These are phyloP conservation scores for Pseudorhiza aurosa DNA, from an alignment of 30 jellyfish, hydroid and myxozoan species.

Conservation along the genomic window DNA sequence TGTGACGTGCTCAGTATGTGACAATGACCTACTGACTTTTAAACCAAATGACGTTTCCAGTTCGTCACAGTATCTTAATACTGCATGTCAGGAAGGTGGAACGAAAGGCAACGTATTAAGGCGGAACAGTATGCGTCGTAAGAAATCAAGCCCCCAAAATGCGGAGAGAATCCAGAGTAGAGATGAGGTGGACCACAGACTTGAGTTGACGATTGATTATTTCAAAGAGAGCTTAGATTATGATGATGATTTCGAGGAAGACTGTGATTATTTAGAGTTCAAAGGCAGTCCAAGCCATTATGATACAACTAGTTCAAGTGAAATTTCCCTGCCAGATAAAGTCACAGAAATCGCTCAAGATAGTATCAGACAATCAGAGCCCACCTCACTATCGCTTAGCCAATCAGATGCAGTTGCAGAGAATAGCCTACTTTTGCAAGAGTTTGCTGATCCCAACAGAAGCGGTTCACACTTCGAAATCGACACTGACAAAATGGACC, in stretches of 20 bases:
- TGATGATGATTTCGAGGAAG: slow-evolving; percentile 50
- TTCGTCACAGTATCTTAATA: neutral
- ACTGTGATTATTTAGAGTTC: slow-evolving; percentile 36
- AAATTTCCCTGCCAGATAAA: slow-evolving; percentile 6
- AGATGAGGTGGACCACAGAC: slow-evolving; percentile 20
- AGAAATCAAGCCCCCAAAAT: neutral
- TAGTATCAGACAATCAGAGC: neutral
- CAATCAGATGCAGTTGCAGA: slow-evolving; percentile 5
- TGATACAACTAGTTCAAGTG: slow-evolving; percentile 29
- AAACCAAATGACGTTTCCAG: neutral
- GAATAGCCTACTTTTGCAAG: slow-evolving; percentile 37
- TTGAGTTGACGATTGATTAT: slow-evolving; percentile 82
- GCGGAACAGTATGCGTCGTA: slow-evolving; percentile 36
- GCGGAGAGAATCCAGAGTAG: neutral
- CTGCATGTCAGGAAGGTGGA: neutral
- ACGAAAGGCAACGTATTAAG: neutral
- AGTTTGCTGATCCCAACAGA: slow-evolving; percentile 29
- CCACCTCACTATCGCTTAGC: neutral
- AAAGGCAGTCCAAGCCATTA: neutral
- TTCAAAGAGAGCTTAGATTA: slow-evolving; percentile 62
- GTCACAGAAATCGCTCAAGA: neutral
- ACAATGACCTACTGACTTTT: neutral
- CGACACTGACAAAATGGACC: slow-evolving; percentile 65
- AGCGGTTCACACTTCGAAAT: slow-evolving; percentile 34
- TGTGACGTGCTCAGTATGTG: neutral